phyloP scores from a whole-genome alignment of 2,113 vertebrate genomes.

The Notarius lentiginosus region DNA sequence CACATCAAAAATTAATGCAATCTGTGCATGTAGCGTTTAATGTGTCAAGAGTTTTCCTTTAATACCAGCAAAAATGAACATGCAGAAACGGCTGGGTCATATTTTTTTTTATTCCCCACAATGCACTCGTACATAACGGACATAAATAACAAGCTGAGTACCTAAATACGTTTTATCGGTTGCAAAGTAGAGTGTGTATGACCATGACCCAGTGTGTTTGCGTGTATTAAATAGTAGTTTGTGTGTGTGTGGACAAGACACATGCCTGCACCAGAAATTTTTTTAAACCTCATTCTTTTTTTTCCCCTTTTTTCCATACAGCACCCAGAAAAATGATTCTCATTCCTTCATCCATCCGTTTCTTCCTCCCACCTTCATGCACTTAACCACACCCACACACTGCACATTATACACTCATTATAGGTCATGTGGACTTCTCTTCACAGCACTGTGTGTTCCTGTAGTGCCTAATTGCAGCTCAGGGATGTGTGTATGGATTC shows the following conservation, averaged over 20 bases:
- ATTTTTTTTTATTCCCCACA: background rate
- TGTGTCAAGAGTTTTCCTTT: background rate
- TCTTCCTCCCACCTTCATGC: constrained; percentile 8
- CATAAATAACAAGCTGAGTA: background rate
- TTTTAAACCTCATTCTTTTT: background rate
- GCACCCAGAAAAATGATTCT: constrained; percentile 51
- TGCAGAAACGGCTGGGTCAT: background rate
- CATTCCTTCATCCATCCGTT: constrained; percentile 1
- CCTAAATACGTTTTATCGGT: background rate
- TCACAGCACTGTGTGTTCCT: background rate
- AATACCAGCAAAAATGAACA: background rate
- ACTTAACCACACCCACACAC: background rate
- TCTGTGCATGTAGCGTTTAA: background rate
- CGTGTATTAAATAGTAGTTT: background rate
- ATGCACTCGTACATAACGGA: background rate
- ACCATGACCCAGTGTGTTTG: background rate
- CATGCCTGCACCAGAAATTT: constrained; percentile 66
- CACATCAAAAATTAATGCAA: background rate
- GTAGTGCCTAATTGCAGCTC: background rate
- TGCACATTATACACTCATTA: background rate
- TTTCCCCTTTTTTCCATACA: constrained; percentile 39
- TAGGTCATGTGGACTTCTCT: background rate
- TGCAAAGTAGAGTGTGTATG: background rate
- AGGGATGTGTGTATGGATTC: background rate
- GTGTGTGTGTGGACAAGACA: constrained; percentile 51